A percentile compares a stretch with the other conserved stretches of the same genome.
phyloP scores from a whole-genome alignment of 1,140 invertebrate genomes.

The Apis cerana region DNA sequence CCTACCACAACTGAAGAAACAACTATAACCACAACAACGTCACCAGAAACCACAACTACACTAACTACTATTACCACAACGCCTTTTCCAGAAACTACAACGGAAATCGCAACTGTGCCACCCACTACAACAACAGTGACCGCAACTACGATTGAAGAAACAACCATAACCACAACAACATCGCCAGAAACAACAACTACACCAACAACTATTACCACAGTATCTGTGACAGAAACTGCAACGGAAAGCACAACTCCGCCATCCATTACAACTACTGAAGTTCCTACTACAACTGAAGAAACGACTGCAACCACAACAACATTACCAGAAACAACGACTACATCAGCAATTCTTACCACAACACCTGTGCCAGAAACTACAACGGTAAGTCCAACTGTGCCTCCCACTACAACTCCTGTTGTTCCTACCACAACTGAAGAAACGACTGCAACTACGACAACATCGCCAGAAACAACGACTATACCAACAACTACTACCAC shows the following conservation, averaged over 20 bases:
- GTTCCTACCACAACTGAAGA: not conserved
- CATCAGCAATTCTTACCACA: not conserved
- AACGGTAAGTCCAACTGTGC: no score
- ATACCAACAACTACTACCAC: rapidly evolving
- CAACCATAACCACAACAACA: not conserved
- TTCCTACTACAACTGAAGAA: not conserved
- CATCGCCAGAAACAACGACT: rapidly evolving
- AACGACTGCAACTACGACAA: rapidly evolving
- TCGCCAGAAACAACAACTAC: not conserved
- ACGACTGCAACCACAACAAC: not conserved
- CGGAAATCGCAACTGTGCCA: no score
- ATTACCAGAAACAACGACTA: not conserved
- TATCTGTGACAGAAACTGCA: no score
- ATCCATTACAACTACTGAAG: not conserved
- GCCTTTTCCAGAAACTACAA: not conserved
- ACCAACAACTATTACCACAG: rapidly evolving
- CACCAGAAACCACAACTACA: not conserved
- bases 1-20: not conserved
- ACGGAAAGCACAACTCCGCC: not conserved
- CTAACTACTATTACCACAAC: not conserved
- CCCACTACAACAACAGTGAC: rapidly evolving
- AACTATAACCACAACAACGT: not conserved
- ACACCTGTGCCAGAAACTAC: not conserved
- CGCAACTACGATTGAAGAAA: not conserved
- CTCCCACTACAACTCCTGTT: no score